A percentile compares a stretch with the other conserved stretches of the same genome.
phyloP scores from a whole-genome alignment of 2,797 vertebrate genomes.

The Rhinatrema bivittatum region DNA sequence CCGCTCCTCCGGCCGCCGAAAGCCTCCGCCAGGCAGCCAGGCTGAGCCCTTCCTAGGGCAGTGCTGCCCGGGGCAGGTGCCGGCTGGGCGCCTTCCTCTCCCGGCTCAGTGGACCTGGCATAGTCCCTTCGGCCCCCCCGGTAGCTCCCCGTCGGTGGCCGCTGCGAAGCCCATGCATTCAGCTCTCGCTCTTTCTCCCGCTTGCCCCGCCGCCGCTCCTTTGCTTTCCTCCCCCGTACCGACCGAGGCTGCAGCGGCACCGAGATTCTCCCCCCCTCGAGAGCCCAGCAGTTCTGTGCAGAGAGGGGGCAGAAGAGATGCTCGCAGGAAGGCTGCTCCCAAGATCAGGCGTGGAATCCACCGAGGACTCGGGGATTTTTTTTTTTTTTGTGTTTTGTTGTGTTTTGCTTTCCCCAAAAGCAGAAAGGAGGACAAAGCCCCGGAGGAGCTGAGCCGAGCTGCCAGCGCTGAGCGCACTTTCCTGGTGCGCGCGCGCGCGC shows the following conservation, averaged over 20 bases:
- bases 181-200: conserved; percentile 32
- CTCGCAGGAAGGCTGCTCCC: conserved; percentile 32
- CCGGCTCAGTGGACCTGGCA: no score
- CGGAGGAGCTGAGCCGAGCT: conserved; percentile 12
- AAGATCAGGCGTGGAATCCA: conserved; percentile 50
- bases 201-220: neutral
- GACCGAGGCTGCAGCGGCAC: conserved; percentile 48
- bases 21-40: no score
- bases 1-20: conserved; percentile 10
- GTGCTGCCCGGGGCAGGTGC: no score
- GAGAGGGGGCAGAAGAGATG: conserved; percentile 34
- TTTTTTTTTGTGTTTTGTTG: no score
- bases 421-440: conserved; percentile 31
- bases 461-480: neutral
- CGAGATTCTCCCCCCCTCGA: conserved; percentile 45
- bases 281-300: conserved; percentile 40
- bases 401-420: no score
- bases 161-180: conserved; percentile 49
- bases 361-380: conserved; percentile 37
- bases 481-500: neutral
- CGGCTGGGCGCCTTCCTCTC: neutral
- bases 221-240: conserved; percentile 35
- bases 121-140: neutral
- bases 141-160: conserved; percentile 22
- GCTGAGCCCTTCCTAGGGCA: neutral